phyloP scores from a whole-genome alignment of 2,113 vertebrate genomes.

The Apistogramma diplotaenia region DNA sequence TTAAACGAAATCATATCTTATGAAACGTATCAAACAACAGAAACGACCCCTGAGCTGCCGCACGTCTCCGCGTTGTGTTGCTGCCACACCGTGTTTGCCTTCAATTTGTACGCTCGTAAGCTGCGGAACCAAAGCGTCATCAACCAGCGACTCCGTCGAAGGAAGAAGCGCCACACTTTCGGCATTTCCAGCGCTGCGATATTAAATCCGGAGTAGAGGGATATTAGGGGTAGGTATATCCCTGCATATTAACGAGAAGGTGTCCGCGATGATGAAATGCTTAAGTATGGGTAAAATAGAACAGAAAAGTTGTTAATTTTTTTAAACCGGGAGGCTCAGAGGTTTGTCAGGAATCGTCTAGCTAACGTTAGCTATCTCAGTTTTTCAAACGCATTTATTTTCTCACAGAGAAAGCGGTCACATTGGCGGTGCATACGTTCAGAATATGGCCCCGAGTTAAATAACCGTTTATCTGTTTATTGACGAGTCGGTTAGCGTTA shows the following conservation, averaged over 20 bases:
- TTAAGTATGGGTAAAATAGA: not conserved
- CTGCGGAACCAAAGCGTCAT: not conserved
- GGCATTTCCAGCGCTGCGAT: not conserved
- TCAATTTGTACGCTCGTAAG: not conserved
- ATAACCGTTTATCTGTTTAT: not conserved
- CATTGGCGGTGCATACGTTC: not conserved
- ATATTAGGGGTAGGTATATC: not conserved
- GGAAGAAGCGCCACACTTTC: not conserved
- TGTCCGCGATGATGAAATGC: not conserved
- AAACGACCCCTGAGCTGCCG: not conserved
- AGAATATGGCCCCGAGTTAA: not conserved
- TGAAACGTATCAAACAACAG: not conserved
- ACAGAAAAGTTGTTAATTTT: not conserved
- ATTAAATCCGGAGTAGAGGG: not conserved
- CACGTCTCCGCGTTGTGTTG: not conserved
- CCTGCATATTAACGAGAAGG: not conserved
- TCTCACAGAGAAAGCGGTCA: not conserved
- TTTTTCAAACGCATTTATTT: not conserved
- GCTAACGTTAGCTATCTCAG: not conserved
- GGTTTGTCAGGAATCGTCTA: not conserved
- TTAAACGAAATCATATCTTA: not conserved
- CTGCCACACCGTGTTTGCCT: not conserved
- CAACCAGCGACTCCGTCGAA: not conserved
- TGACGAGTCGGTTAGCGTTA: not conserved
- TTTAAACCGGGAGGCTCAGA: not conserved